These are phyloP conservation scores for Xenopus petersii DNA, from an alignment of 2,797 vertebrate genomes.

Conservation along the genomic window DNA sequence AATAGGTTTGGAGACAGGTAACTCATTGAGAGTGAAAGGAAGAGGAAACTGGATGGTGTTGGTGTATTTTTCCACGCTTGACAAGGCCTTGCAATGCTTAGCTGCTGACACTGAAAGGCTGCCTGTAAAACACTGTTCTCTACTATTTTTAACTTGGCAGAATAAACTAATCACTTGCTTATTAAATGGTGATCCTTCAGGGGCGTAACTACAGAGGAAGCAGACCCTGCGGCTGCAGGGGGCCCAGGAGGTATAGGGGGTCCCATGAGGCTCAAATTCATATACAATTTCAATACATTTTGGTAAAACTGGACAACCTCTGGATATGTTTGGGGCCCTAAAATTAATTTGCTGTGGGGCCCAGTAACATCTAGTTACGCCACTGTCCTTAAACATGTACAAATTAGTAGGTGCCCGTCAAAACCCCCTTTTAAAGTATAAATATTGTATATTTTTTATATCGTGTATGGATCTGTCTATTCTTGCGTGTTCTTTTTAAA, in stretches of 20 bases:
- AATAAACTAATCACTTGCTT: conserved; percentile 33
- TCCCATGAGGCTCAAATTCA: no score
- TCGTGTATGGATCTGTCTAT: not conserved
- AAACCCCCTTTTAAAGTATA: not conserved
- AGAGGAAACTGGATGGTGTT: conserved; percentile 43
- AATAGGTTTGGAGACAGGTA: conserved; percentile 48
- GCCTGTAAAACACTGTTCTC: not conserved
- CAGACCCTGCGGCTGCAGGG: no score
- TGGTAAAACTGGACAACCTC: no score
- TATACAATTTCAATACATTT: no score
- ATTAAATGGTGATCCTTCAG: conserved; percentile 36
- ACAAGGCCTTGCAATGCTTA: conserved; percentile 43
- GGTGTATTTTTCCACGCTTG: conserved; percentile 29
- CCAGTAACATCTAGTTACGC: no score
- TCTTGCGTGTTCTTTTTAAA: not conserved
- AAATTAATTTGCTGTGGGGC: no score
- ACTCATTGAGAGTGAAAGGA: conserved; percentile 43
- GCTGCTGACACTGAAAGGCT: conserved; percentile 7
- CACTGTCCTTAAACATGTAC: conserved; percentile 28
- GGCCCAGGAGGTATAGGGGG: no score
- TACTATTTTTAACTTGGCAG: conserved; percentile 39
- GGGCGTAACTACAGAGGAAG: no score
- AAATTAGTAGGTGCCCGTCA: conserved; percentile 20
- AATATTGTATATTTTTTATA: conserved; percentile 14
- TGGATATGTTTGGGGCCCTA: no score